Conservation (phyloP, 2,888 invertebrate genomes). For the Euspilapteryx auroguttella region DNA sequence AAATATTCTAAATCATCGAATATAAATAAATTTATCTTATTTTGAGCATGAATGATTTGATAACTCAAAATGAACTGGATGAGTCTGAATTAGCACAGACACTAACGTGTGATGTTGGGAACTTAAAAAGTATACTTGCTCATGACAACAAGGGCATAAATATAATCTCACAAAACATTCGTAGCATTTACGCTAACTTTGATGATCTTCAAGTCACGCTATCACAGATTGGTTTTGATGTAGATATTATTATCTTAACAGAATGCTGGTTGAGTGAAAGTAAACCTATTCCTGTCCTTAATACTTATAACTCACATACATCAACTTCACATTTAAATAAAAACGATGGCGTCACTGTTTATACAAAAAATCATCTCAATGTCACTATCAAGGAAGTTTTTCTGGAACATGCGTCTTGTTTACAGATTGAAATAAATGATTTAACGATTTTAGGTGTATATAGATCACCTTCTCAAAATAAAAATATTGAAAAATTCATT, state of each 20-base stretch:
- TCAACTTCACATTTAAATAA: not conserved
- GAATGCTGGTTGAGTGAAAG: constrained; percentile 7
- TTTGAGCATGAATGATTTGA: too few species aligned
- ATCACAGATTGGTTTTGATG: constrained; percentile 5
- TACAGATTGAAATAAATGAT: not conserved
- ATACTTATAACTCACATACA: not conserved
- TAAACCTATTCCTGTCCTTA: not conserved
- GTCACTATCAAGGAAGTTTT: not conserved
- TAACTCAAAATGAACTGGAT: constrained; percentile 4
- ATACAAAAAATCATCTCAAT: not conserved
- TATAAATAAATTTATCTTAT: too few species aligned
- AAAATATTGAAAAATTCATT: not conserved
- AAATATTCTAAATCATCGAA: too few species aligned
- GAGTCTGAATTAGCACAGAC: constrained; percentile 2
- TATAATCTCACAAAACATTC: constrained; percentile 7
- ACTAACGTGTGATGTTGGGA: constrained; percentile 1
- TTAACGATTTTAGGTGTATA: constrained; percentile 1
- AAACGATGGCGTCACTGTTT: constrained; percentile 1
- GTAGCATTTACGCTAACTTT: constrained; percentile 9
- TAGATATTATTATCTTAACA: constrained; percentile 8
- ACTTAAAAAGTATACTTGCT: not conserved
- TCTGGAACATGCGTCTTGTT: not conserved
- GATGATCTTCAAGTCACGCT: constrained; percentile 7
- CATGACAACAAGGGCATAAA: not conserved
- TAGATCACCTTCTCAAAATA: not conserved